These are phyloP conservation scores for Oxygymnocypris stewartii DNA, from an alignment of 2,113 vertebrate species.

Conservation along the genomic window DNA sequence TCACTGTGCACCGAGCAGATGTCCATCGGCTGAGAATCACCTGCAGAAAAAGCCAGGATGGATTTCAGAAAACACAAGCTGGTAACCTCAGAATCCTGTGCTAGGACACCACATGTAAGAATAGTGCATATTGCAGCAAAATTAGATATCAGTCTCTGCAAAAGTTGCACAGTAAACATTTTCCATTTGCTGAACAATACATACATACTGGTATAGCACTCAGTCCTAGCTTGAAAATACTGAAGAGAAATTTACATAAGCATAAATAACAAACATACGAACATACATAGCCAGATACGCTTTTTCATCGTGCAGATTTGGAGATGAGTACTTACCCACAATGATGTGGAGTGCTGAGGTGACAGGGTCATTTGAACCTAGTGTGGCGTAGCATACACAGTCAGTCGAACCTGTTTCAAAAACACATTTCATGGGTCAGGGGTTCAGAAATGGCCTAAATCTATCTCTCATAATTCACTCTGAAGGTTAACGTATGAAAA, in stretches of 20 bases:
- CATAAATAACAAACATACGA: background rate
- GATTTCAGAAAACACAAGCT: background rate
- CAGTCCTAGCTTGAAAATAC: background rate
- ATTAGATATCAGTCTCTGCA: background rate
- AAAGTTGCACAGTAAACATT: background rate
- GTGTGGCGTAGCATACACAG: conserved; percentile 91
- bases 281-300: background rate
- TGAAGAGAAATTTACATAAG: background rate
- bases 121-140: background rate
- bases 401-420: conserved; percentile 89
- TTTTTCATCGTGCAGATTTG: background rate
- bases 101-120: background rate
- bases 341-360: conserved; percentile 94
- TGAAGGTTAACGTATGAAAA: conserved; percentile 46
- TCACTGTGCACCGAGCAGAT: conserved; percentile 85
- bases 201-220: background rate
- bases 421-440: conserved; percentile 51
- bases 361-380: conserved; percentile 88
- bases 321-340: conserved; percentile 77
- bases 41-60: conserved; percentile 64
- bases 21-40: conserved; percentile 91
- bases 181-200: background rate
- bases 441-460: conserved; percentile 26
- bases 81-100: conserved; percentile 1
- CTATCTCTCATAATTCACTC: conserved; percentile 31